A percentile compares a stretch with the other conserved stretches of the same genome.
These are phyloP conservation scores for Potorous gilbertii DNA, from an alignment of 2,797 vertebrate species.

Conservation along the genomic window DNA sequence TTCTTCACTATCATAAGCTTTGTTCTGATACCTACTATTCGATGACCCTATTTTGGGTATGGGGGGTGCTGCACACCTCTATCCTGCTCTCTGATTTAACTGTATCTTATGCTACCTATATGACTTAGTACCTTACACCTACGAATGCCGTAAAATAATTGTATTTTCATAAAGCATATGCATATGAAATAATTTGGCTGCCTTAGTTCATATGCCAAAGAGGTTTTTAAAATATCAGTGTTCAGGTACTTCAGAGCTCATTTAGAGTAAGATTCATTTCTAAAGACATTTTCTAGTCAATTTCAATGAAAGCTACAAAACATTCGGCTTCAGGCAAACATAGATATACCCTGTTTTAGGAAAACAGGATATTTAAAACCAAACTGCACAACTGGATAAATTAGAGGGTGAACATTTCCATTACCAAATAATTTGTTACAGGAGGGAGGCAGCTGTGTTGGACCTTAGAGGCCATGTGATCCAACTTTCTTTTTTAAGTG, in stretches of 20 bases:
- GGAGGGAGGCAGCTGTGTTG: neutral
- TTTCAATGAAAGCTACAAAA: conserved; percentile 8
- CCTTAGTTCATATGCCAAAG: neutral
- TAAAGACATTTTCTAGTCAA: conserved; percentile 42
- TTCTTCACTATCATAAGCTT: neutral
- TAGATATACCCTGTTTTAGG: conserved; percentile 26
- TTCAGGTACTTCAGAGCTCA: neutral
- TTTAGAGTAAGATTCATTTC: conserved; percentile 16
- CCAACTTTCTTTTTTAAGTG: neutral
- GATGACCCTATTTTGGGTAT: neutral
- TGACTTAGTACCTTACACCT: neutral
- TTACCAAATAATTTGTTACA: neutral
- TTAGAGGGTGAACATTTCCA: neutral
- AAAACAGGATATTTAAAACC: conserved; percentile 24
- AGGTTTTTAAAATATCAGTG: conserved; percentile 13
- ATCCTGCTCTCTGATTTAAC: neutral
- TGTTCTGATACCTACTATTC: conserved; percentile 1
- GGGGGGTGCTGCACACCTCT: neutral
- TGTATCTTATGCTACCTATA: neutral
- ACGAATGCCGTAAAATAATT: neutral
- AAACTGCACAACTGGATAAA: conserved; percentile 38
- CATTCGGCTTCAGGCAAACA: conserved; percentile 9
- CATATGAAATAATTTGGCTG: neutral
- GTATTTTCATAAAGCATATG: neutral
- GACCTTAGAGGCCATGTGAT: neutral